phyloP scores from a whole-genome alignment of 1,140 invertebrate species.

The Potamilus streckersoni region DNA sequence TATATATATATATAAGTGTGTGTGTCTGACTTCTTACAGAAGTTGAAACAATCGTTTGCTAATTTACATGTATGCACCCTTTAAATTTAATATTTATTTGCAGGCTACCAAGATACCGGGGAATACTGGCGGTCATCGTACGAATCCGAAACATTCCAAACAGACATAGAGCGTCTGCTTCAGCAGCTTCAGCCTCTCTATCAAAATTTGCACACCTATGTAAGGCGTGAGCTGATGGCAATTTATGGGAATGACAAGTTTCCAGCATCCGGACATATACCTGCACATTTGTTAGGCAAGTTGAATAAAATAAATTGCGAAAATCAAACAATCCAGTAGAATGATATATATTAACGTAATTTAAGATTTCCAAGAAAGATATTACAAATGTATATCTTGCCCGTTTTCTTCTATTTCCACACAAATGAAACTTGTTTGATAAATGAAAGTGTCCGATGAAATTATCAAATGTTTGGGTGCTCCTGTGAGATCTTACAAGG shows the following conservation, averaged over 20 bases:
- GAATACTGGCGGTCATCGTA: conserved; percentile 69
- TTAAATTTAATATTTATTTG: neutral
- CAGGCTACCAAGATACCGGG: conserved; percentile 75
- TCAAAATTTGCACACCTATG: conserved; percentile 88
- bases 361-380: no score
- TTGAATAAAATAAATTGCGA: conserved; percentile 1
- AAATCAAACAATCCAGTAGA: neutral
- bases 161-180: conserved; percentile 84
- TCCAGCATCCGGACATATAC: conserved; percentile 56
- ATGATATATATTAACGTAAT: no score
- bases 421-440: no score
- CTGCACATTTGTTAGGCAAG: conserved; percentile 73
- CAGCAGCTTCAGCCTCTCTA: conserved; percentile 88
- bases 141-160: conserved; percentile 57
- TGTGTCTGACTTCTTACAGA: no score
- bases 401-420: no score
- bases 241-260: conserved; percentile 60
- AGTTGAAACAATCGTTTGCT: no score
- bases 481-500: no score
- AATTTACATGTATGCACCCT: no score
- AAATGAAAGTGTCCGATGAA: no score
- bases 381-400: no score
- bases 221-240: conserved; percentile 83
- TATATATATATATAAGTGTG: no score
- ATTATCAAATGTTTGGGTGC: no score